Base-by-base conservation (phyloP, 2,888 invertebrate species). In the Rotaria macrura region DNA sequence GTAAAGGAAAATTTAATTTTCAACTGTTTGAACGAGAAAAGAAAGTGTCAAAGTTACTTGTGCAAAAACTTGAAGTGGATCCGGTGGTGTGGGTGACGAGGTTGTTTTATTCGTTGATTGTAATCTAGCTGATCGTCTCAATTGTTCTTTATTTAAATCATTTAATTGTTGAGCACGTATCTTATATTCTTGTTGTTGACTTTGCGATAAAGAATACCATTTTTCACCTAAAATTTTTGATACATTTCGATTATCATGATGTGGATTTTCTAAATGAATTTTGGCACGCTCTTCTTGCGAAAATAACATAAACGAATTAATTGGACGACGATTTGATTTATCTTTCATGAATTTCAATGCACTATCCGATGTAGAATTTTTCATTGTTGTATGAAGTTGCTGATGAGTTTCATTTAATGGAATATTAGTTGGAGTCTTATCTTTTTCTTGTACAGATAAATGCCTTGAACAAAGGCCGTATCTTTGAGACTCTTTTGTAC, bases 281-380 rank as follows among this genome's bases (percentile, higher is more conserved):
- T 97, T 92, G 86, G 96, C 95, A 6, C 99, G 94, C 92, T 99
- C 98, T 55, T 97, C 94, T 92, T 99, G 99, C 83, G 97, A 97
- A 92, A 99, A 99, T 90, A 99, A 98, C 97, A 99, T 99, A 92
- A 99, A 99, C 85, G 98, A 98, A 92, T 99, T 99, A 98, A 99
- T 99, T 1, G 99, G 98, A 85, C 99, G 93, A 43, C 98, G 93
- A 89, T 98, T 97, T 89, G 65, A 65, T 34, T 65, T 65, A 29
- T 65, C 65, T 65, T 65, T 65, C 4, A 17, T 7, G 14, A 14
- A 29, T 34, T 12, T 65, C 6, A 34, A 65, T 34, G 65, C 12
- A 9, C 34, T n/a, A 34, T 65, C 65, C 5, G 1, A 29, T 34
- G 34, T 2, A 65, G 20, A 2, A 10, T 34, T 29, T 14, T 29